Evolutionary conservation across 2,888 invertebrate species (phyloP), one percentile per base, ranked within the genome.

Genomic region (Dicyrtoma fusca): DNA sequence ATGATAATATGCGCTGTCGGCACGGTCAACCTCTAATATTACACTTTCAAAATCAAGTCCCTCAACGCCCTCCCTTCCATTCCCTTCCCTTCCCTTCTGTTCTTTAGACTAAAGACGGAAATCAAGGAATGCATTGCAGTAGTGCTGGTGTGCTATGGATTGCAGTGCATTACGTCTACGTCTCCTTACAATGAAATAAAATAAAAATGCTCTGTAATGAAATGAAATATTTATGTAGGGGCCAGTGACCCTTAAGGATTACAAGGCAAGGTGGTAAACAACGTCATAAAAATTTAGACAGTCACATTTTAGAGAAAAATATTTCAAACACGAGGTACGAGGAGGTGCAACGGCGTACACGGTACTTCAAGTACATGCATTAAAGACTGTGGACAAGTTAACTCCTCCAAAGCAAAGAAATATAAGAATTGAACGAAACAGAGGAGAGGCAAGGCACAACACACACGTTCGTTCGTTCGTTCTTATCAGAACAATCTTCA

Each of bases 241-340:
- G 64, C 64, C 64, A 64, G 23, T 64, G 64, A 64, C 64, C 64
- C 51, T 64, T 64, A 44, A 44, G 44, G 26, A 63, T 47, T 23
- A 47, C 2, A 34, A 49, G 63, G 64, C 2, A 34, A 49, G 63
- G 64, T 64, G 51, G 64, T 64, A 64, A 64, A 64, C 64, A 64
- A 25, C 2, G 64, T 51, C 49, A 64, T 64, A 64, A 64, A 61
- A 64, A 64, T 64, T 21, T 17, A 53, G 53, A 53, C 53, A 53
- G 17, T 53, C 53, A 53, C 53, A 21, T 23, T 53, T 34, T 34
- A 5, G 34, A 5, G 34, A 34, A 34, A 34, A 34, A 34, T n/a
- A n/a, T 34, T 34, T 34, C 34, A 34, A 34, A 34, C 34, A 34
- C 34, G 34, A 34, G 34, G 34, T 34, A 34, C 34, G 34, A 34